Evolutionary conservation across 2,797 vertebrate species (phyloP), one percentile per base, ranked within the genome.

Genomic region (Sebastes hubbsi): DNA sequence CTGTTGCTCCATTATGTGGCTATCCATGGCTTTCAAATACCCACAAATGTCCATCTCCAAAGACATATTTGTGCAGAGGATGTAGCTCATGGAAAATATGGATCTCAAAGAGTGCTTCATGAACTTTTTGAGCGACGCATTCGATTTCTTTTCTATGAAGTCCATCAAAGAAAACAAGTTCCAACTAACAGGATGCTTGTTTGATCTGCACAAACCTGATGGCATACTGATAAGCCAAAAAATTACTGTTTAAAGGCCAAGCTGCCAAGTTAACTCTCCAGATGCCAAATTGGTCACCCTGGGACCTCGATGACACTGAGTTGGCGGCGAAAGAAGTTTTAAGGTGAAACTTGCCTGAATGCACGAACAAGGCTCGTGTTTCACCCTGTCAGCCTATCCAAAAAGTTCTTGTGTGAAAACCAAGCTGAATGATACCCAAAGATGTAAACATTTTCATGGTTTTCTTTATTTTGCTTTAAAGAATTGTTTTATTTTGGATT

Each of bases 341-440:
- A 38, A 34, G 62, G 64, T 27, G 86, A 86, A 10, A 52, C 63
- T 2, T 78, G 73, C 65, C 69, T 76, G 78, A 77, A 77, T 14
- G 62, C 84, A 81, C 36, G 30, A 78, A 66, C 20, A 6, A 82
- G 71, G 80, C 74, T 75, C 10, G 8, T 78, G 64, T 42, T 85
- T 78, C 79, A 60, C 77, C 64, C 69, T 84, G 83, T 89, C 89
- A 91, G 85, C 92, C 86, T 85, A 88, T 90, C 91, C 91, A 94
- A 94, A 94, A 95, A 88, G 34, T 87, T 79, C 58, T 77, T 78
- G 79, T 69, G 79, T 88, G 88, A 93, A 94, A 95, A 94, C 92
- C 90, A 92, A 90, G 91, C 88, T 94, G 83, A 93, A 92, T 90
- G 83, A 86, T 85, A 86, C 89, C 95, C 95, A 95, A 96, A 97